Base-by-base conservation (phyloP, 2,113 vertebrate genomes). In the Erinaceus europaeus region DNA sequence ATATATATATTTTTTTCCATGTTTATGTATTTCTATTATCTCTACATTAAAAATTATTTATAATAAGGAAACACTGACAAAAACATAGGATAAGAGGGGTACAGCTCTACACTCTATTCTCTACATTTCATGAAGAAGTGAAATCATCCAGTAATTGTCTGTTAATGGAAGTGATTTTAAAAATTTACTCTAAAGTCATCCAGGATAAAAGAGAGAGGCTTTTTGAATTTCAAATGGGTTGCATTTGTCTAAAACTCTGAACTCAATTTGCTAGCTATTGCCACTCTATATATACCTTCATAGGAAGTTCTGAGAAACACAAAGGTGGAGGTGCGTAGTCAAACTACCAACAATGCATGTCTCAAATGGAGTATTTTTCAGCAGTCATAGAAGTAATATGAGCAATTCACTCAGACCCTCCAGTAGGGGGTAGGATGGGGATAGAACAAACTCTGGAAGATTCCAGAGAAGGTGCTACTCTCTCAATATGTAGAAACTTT, bases 401-500 rank as follows among this genome's bases (percentile, higher is more conserved):
- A 64, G 69, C 10, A 20, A 20, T 38, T 77, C 59, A 23, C 57
- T 80, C 42, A 59, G 61, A 25, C 32, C 48, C 17, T 50, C 64
- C 40, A 32, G 80, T 42, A 21, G 84, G 32, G 32, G 57, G 73
- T 46, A 76, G 76, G n/a, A n/a, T n/a, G n/a, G n/a, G n/a, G n/a
- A n/a, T n/a, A n/a, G n/a, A n/a, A n/a, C n/a, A n/a, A n/a, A n/a
- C 57, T 10, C 27, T 50, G 40, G 86, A 85, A 87, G 79, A 55
- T 71, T 74, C 90, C 84, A 27, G 46, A 42, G 32, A 80, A 77
- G 32, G 32, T 32, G 25, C 69, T 74, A 32, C 55, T 64, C 64
- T 72, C 59, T 48, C 53, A 1, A 0, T 5, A 34, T 14, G 34
- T 13, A 36, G 69, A 79, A 61, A 38, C 40, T 0, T n/a, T 38